These are phyloP conservation scores for Callaeas wilsoni DNA, from an alignment of 2,113 vertebrate genomes.

Conservation along the genomic window DNA sequence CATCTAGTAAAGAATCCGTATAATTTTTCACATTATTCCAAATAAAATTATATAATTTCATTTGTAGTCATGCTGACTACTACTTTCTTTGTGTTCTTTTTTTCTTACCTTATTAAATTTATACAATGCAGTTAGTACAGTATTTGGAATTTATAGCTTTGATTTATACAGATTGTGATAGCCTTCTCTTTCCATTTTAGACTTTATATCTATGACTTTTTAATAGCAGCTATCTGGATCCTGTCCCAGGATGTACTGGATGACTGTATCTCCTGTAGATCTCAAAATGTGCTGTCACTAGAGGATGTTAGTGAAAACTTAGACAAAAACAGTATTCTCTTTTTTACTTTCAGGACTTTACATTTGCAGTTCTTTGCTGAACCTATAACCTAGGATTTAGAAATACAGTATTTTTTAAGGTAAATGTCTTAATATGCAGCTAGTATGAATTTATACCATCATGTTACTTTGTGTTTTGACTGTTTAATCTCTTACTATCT, in stretches of 20 bases:
- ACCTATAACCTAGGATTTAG: neutral
- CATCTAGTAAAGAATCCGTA: neutral
- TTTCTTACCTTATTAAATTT: constrained; percentile 22
- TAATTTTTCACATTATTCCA: neutral
- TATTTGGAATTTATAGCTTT: constrained; percentile 1
- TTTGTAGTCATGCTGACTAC: neutral
- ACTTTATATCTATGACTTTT: neutral
- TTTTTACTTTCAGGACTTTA: neutral
- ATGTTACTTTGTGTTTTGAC: neutral
- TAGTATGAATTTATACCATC: neutral
- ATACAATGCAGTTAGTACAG: neutral
- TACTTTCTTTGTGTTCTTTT: neutral
- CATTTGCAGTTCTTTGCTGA: neutral
- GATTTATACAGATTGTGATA: neutral
- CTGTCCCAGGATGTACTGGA: neutral
- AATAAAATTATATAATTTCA: neutral
- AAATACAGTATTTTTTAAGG: neutral
- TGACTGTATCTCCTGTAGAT: neutral
- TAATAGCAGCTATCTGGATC: neutral
- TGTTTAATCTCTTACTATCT: neutral
- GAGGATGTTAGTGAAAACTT: neutral
- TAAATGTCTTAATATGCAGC: neutral
- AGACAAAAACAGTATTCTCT: neutral
- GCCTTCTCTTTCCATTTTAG: neutral
- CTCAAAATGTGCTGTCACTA: neutral